These are phyloP conservation scores for Parasteatoda lunata DNA, from an alignment of 2,888 invertebrate species.

Conservation along the genomic window DNA sequence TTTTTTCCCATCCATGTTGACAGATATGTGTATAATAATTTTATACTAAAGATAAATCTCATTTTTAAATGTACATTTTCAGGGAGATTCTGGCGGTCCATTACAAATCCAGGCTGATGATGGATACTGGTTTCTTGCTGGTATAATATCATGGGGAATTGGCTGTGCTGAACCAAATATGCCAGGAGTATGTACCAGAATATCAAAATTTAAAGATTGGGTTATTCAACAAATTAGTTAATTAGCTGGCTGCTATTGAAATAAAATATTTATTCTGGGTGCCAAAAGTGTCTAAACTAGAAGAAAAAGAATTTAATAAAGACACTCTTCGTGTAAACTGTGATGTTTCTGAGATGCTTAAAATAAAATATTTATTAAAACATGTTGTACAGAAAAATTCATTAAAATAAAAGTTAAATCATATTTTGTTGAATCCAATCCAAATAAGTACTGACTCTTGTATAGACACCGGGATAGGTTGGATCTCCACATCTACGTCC, in stretches of 20 bases:
- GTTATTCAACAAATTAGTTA: constrained; percentile 75
- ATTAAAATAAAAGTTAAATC: no score
- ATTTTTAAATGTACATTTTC: no score
- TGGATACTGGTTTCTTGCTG: constrained; percentile 90
- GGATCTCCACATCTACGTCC: constrained; percentile 67
- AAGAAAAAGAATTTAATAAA: no score
- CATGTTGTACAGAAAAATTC: no score
- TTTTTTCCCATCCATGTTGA: no score
- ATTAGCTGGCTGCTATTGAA: no score
- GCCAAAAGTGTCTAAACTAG: no score
- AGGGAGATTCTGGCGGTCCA: constrained; percentile 93
- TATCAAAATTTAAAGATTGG: constrained; percentile 95
- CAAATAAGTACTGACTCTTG: constrained; percentile 56
- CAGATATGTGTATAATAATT: not conserved
- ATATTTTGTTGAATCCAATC: constrained; percentile 76
- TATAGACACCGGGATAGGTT: constrained; percentile 67
- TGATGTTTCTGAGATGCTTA: no score
- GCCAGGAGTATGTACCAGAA: constrained; percentile 94
- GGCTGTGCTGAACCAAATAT: constrained; percentile 92
- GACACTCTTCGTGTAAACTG: no score
- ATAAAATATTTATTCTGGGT: no score
- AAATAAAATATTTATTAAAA: no score
- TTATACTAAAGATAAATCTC: constrained; percentile 18
- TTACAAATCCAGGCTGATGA: constrained; percentile 81
- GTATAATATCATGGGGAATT: constrained; percentile 96